A percentile compares a stretch with the other conserved stretches of the same genome.
Conservation (phyloP, 2,113 vertebrate species). For the Eleginops maclovinus region DNA sequence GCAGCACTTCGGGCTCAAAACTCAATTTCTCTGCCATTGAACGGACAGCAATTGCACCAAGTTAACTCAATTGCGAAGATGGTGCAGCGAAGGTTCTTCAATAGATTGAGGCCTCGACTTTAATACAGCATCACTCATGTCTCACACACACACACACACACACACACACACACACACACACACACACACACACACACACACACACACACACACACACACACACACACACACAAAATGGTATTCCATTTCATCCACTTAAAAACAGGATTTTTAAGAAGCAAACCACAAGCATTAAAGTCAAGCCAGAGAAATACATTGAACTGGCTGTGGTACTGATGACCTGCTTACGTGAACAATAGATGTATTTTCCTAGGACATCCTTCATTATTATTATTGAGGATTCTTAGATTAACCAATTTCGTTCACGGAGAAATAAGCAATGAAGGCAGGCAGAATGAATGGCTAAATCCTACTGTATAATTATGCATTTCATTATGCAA, state of each 20-base stretch:
- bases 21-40: slow-evolving; percentile 86
- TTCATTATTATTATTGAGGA: not conserved
- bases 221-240: slow-evolving; percentile 47
- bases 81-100: slow-evolving; percentile 81
- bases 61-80: slow-evolving; percentile 85
- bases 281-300: slow-evolving; percentile 58
- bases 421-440: slow-evolving; percentile 17
- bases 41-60: slow-evolving; percentile 83
- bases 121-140: slow-evolving; percentile 82
- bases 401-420: slow-evolving; percentile 23
- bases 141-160: slow-evolving; percentile 75
- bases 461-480: not conserved
- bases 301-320: slow-evolving; percentile 66
- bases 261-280: slow-evolving; percentile 68
- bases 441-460: slow-evolving; percentile 25
- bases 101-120: slow-evolving; percentile 84
- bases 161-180: slow-evolving; percentile 28
- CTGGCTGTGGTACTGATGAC: slow-evolving; percentile 38
- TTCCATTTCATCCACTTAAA: slow-evolving; percentile 79
- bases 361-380: slow-evolving; percentile 23
- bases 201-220: slow-evolving; percentile 69
- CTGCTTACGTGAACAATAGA: slow-evolving; percentile 52
- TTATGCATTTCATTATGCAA: slow-evolving; percentile 13
- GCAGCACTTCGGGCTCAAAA: slow-evolving; percentile 82
- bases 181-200: slow-evolving; percentile 75